These are phyloP conservation scores for Nasonia longicornis DNA, from an alignment of 1,140 invertebrate species.

Conservation along the genomic window DNA sequence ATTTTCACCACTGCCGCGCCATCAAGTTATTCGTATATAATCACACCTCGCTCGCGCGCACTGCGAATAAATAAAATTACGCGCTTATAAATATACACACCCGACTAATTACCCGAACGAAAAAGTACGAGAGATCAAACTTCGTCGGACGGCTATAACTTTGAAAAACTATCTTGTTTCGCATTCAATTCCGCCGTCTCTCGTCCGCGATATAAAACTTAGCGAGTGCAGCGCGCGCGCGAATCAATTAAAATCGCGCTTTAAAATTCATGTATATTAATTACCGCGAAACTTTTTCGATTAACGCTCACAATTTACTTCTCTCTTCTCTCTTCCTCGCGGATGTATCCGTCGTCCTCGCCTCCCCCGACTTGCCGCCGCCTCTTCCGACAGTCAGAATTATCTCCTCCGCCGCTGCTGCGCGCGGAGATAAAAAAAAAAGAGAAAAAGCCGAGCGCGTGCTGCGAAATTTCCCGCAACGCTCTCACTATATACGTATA, in stretches of 20 bases:
- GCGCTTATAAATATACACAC: too few relatives aligned
- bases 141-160: not conserved
- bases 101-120: not conserved
- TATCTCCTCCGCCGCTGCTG: not conserved
- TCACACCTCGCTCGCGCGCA: not conserved
- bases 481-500: not conserved
- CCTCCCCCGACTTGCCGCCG: not conserved
- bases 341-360: not conserved
- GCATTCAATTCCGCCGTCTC: not conserved
- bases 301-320: slow-evolving; percentile 25
- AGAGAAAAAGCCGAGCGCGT: not conserved
- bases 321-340: not conserved
- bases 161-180: not conserved
- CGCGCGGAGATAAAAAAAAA: not conserved
- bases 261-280: slow-evolving; percentile 36
- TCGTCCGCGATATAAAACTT: not conserved
- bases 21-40: not conserved
- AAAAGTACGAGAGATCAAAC: not conserved
- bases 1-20: not conserved
- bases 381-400: not conserved
- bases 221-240: not conserved
- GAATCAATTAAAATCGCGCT: slow-evolving; percentile 29
- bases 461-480: not conserved
- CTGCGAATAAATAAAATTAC: too few relatives aligned
- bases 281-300: slow-evolving; percentile 36